Conservation (phyloP, 1,140 invertebrate genomes). For the Drosophila pruinosa region DNA sequence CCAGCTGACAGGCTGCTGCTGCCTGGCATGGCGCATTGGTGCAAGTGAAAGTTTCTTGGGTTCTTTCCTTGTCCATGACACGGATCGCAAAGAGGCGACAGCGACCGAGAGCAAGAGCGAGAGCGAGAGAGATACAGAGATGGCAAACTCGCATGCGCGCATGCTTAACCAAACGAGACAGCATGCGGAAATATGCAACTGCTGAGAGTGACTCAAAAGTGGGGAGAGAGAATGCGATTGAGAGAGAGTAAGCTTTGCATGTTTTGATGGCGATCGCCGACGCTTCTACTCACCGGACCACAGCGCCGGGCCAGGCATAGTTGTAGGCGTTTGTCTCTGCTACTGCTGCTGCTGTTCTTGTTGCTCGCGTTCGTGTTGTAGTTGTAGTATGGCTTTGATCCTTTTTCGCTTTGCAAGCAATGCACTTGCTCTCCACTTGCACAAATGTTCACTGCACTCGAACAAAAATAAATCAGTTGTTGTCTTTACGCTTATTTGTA, state of each 20-base stretch:
- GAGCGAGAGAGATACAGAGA: neutral
- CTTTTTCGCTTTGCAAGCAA: conserved; percentile 18
- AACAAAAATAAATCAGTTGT: conserved; percentile 23
- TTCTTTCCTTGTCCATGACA: conserved; percentile 56
- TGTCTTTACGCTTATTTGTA: neutral
- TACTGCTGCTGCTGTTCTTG: conserved; percentile 46
- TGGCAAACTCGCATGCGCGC: conserved; percentile 14
- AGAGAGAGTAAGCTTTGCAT: conserved; percentile 9
- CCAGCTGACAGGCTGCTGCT: conserved; percentile 29
- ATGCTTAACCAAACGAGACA: conserved; percentile 11
- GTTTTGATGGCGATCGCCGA: conserved; percentile 4
- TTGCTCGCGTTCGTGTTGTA: conserved; percentile 36
- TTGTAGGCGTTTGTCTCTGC: conserved; percentile 54
- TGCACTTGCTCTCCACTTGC: conserved; percentile 12
- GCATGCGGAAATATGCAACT: conserved; percentile 47
- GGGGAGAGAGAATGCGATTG: neutral
- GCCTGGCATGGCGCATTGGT: neutral
- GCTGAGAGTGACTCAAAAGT: conserved; percentile 11
- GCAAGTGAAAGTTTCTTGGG: conserved; percentile 52
- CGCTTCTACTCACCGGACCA: conserved; percentile 79
- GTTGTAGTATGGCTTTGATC: conserved; percentile 2
- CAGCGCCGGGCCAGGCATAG: conserved; percentile 82
- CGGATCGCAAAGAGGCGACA: conserved; percentile 22
- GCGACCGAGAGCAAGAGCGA: neutral
- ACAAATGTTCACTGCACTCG: conserved; percentile 16